Conservation (phyloP, 2,888 invertebrate species). For the Hirtodrosophila duncani region DNA sequence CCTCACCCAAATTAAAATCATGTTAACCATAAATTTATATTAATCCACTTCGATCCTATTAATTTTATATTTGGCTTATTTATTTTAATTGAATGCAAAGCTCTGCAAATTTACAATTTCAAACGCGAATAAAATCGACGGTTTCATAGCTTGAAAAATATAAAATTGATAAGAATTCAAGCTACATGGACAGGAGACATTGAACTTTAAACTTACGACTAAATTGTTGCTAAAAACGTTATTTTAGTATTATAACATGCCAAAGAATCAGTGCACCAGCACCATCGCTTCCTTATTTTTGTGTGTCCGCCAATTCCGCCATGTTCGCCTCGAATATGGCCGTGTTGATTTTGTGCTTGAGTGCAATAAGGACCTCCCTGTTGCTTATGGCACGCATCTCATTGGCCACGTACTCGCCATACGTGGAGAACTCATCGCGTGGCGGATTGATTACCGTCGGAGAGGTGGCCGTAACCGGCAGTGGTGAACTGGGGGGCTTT, state of each 20-base stretch:
- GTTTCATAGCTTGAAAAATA: too few species aligned
- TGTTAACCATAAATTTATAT: conserved; percentile 4
- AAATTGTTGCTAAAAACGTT: conserved; percentile 50
- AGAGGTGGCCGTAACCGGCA: conserved; percentile 30
- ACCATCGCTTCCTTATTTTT: conserved; percentile 55
- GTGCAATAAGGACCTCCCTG: conserved; percentile 80
- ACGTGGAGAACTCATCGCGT: conserved; percentile 81
- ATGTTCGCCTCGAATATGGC: conserved; percentile 82
- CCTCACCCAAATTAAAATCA: too few species aligned
- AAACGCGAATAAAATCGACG: conserved; percentile 23
- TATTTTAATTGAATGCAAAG: conserved; percentile 43
- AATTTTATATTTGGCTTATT: conserved; percentile 63
- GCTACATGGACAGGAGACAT: conserved; percentile 10
- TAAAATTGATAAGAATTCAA: conserved; percentile 10
- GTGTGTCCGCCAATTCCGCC: conserved; percentile 80
- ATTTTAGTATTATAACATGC: conserved; percentile 20
- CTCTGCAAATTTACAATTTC: conserved; percentile 43
- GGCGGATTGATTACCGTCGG: conserved; percentile 27
- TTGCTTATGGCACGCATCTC: conserved; percentile 81
- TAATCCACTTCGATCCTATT: conserved; percentile 37
- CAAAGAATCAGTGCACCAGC: conserved; percentile 4
- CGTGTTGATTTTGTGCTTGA: conserved; percentile 82
- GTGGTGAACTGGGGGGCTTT: conserved; percentile 33
- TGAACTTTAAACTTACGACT: conserved; percentile 33
- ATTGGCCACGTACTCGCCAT: conserved; percentile 82